Base-by-base conservation (phyloP, 2,888 invertebrate species). In the Apodemia hepburni region DNA sequence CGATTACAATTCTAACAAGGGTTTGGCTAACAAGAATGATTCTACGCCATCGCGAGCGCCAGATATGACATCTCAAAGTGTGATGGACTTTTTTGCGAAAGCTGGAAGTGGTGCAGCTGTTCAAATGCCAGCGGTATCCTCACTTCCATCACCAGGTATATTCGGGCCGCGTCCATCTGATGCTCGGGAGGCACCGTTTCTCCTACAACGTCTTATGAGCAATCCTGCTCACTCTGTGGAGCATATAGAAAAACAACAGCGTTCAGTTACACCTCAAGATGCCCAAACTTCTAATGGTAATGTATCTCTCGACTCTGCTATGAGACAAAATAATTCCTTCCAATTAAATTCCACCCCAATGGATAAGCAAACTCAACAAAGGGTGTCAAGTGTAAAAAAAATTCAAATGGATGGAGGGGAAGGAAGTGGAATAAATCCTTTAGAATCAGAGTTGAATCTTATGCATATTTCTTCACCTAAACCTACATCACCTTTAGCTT, bases 71-170 rank as follows among this genome's bases (percentile, higher is more conserved):
- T 95, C 96, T 0, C 95, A 96, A 77, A 97, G 96, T 82, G 97
- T 97, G 3, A 95, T 96, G 94, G 96, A 97, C 79, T 97, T 97
- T 82, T 97, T 97, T 78, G 96, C 97, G 3, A 95, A 95, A 81
- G 96, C 95, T 15, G 93, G 94, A 6, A 84, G 92, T 59, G 93
- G 93, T 2, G 92, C 92, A 1, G 76, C 84, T 9, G 90, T 92
- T 15, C 89, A 92, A 62, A 92, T 92, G 82, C 93, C 93, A 35
- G 87, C 92, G 0, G 90, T 90, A 15, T 84, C 92, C 0, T 84
- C 92, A 0, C 79, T 92, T 33, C 91, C 91, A 3, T 87, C 92
- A 22, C 89, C 88, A 0, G 89, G 89, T 0, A 83, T 92, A 17
- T 92, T 92, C 65, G 90, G 89, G 0, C 90, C 90, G 18, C 79